Base-by-base conservation (phyloP, 2,113 vertebrate genomes). In the Onychorhynchus coronatus region DNA sequence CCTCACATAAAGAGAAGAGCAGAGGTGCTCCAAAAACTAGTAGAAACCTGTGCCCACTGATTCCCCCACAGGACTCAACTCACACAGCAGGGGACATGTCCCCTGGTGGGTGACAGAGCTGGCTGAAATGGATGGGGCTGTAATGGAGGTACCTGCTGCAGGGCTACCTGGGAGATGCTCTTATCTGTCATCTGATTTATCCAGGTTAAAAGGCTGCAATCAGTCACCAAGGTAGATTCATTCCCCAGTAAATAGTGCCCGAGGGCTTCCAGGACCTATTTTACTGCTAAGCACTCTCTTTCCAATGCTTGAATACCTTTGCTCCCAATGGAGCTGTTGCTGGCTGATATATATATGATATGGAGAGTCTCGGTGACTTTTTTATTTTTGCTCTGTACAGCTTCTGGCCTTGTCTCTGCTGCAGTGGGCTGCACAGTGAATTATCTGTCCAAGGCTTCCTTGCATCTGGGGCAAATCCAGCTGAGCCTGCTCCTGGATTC, bases 221-320 rank as follows among this genome's bases (percentile, higher is more conserved):
- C 96, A 91, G 93, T 96, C 96, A 96, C 96, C 90, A 89, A 96
- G 96, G 96, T 96, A 96, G 96, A 97, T 96, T 97, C 95, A 94
- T 96, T 96, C 86, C 86, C 93, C 86, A 82, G 96, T 96, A 97
- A 96, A 96, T 94, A 96, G 96, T 87, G 96, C 96, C 93, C 84
- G 91, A 87, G 95, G 96, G 96, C 76, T 93, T 97, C 96, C 96
- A 96, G 93, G 95, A 96, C 96, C 96, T 97, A 97, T 97, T 97
- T 97, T 96, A 96, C 95, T 96, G 95, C 95, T 97, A 97, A 97
- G 95, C 96, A 97, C 95, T 97, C 95, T 96, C 93, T 96, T 96
- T 96, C 95, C 95, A 92, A 96, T 97, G 96, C 95, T 97, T 96
- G 96, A 97, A 96, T 96, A 97, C 95, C 93, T 96, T 95, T 94